phyloP scores from a whole-genome alignment of 2,113 vertebrate species.

The Puffinus mauretanicus region DNA sequence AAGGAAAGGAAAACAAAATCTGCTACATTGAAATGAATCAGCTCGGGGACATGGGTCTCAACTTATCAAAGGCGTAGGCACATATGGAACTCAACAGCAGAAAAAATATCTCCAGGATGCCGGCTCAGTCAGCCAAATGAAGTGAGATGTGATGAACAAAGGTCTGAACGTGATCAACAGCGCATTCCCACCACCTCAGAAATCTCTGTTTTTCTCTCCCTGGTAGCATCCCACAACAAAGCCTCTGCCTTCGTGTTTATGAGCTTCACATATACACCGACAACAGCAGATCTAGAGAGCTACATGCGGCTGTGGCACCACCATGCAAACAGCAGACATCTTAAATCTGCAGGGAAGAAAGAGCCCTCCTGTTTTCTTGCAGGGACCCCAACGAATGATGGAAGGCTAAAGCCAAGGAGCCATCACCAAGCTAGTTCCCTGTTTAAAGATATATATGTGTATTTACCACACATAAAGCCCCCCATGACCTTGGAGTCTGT shows the following conservation, averaged over 20 bases:
- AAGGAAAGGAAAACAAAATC: constrained; percentile 60
- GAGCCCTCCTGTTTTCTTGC: background rate
- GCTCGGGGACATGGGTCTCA: constrained; percentile 13
- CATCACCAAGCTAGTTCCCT: background rate
- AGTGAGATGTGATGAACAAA: background rate
- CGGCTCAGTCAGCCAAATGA: background rate
- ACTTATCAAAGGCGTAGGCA: constrained; percentile 49
- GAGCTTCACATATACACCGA: background rate
- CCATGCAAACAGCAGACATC: background rate
- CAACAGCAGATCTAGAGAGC: background rate
- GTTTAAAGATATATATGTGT: background rate
- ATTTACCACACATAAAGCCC: background rate
- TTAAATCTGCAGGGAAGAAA: background rate
- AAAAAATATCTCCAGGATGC: constrained; percentile 30
- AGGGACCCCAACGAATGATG: background rate
- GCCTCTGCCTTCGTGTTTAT: background rate
- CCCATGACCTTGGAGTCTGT: background rate
- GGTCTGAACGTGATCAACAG: background rate
- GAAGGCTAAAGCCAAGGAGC: background rate
- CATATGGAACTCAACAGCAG: constrained; percentile 45
- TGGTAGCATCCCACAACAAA: background rate
- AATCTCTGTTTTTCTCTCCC: background rate
- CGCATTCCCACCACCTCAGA: background rate
- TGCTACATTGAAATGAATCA: constrained; percentile 49
- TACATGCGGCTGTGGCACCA: background rate